phyloP scores from a whole-genome alignment of 53 echinoderm and acorn worm genomes.

The Temnopleurus reevesii region DNA sequence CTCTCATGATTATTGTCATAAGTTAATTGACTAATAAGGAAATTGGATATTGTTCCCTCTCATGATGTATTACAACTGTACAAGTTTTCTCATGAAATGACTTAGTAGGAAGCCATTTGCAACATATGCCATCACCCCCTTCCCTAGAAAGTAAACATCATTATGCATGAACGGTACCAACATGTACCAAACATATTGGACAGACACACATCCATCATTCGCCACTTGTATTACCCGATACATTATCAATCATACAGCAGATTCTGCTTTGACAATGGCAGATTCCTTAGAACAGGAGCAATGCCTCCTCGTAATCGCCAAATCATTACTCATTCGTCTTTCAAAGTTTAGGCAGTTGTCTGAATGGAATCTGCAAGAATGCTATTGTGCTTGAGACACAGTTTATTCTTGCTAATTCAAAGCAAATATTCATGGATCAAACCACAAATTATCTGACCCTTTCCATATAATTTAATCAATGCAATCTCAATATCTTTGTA shows the following conservation, averaged over 20 bases:
- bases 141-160: background rate
- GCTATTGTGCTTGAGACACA: no score
- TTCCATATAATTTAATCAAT: no score
- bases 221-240: background rate
- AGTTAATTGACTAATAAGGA: no score
- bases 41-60: no score
- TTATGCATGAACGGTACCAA: background rate
- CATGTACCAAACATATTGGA: background rate
- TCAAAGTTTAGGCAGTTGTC: background rate
- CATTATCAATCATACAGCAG: conserved; percentile 30
- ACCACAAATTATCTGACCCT: no score
- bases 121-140: conserved; percentile 1
- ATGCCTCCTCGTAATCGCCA: background rate
- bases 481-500: no score
- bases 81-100: background rate
- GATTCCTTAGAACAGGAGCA: background rate
- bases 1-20: no score
- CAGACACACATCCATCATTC: background rate
- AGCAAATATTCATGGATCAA: no score
- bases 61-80: background rate
- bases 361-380: background rate
- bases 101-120: conserved; percentile 26
- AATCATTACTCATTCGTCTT: background rate
- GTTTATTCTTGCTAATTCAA: no score
- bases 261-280: background rate